These are phyloP conservation scores for Lepus americanus DNA, from an alignment of 2,113 vertebrate species.

Conservation along the genomic window DNA sequence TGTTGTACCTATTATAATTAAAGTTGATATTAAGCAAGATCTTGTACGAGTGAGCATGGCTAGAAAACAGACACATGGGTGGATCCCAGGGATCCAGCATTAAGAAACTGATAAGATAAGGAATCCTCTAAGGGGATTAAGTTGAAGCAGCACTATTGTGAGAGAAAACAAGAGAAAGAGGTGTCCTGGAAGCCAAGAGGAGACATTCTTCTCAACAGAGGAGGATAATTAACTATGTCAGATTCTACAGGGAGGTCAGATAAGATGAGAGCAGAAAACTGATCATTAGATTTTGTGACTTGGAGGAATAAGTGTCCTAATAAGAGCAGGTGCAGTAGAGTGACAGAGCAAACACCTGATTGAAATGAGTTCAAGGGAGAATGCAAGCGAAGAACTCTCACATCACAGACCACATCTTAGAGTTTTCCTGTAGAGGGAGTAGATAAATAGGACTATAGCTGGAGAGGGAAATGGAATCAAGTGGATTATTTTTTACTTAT, in stretches of 20 bases:
- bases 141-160: not conserved
- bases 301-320: not conserved
- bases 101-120: not conserved
- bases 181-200: not conserved
- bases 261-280: too few species aligned
- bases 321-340: not conserved
- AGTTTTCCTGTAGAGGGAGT: not conserved
- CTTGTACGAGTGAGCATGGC: not conserved
- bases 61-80: not conserved
- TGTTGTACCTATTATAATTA: not conserved
- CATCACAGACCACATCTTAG: not conserved
- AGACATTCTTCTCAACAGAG: not conserved
- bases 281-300: not conserved
- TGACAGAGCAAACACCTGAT: not conserved
- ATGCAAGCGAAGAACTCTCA: not conserved
- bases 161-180: not conserved
- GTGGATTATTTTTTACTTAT: not conserved
- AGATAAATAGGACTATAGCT: not conserved
- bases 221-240: not conserved
- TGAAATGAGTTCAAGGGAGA: not conserved
- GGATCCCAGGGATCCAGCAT: not conserved
- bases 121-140: not conserved
- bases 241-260: not conserved
- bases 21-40: not conserved
- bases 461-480: not conserved